These are phyloP conservation scores for Drosophila bifasciata DNA, from an alignment of 1,140 invertebrate species.

Conservation along the genomic window DNA sequence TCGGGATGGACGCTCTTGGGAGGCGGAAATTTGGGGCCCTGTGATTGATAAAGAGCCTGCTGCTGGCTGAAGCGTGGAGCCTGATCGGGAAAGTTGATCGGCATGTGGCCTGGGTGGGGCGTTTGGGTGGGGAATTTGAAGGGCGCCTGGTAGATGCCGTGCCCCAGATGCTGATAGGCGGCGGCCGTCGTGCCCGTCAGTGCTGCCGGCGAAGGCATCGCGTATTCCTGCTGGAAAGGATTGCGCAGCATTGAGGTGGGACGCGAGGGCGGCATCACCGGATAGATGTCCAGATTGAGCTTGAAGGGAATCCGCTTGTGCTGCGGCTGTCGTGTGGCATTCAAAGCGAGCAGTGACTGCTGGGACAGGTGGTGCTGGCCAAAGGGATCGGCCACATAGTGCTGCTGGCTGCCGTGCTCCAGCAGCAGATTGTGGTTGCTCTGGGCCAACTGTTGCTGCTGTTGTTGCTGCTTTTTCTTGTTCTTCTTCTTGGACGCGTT, in stretches of 20 bases:
- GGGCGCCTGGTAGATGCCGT: conserved; percentile 57
- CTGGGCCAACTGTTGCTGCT: conserved; percentile 42
- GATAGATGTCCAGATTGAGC: conserved; percentile 76
- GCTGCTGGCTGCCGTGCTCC: conserved; percentile 62
- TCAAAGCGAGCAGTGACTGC: conserved; percentile 47
- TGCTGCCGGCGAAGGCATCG: conserved; percentile 47
- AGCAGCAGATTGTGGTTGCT: conserved; percentile 9
- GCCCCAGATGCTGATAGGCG: conserved; percentile 27
- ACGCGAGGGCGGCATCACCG: conserved; percentile 67
- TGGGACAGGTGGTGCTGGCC: neutral
- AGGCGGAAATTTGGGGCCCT: conserved; percentile 47
- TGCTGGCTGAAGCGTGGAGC: conserved; percentile 62
- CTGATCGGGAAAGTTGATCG: conserved; percentile 65
- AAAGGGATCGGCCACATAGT: conserved; percentile 44
- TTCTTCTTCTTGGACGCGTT: conserved; percentile 63
- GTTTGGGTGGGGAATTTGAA: conserved; percentile 67
- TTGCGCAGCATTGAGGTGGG: conserved; percentile 66
- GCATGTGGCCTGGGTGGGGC: conserved; percentile 29
- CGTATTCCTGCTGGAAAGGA: conserved; percentile 70
- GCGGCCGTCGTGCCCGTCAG: conserved; percentile 37
- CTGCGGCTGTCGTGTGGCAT: conserved; percentile 66
- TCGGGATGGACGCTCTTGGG: conserved; percentile 34
- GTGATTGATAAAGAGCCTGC: conserved; percentile 52
- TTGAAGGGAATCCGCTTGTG: conserved; percentile 73
- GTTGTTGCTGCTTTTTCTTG: conserved; percentile 55